These are phyloP conservation scores for Meloe dianella DNA, from an alignment of 2,888 invertebrate genomes.

Conservation along the genomic window DNA sequence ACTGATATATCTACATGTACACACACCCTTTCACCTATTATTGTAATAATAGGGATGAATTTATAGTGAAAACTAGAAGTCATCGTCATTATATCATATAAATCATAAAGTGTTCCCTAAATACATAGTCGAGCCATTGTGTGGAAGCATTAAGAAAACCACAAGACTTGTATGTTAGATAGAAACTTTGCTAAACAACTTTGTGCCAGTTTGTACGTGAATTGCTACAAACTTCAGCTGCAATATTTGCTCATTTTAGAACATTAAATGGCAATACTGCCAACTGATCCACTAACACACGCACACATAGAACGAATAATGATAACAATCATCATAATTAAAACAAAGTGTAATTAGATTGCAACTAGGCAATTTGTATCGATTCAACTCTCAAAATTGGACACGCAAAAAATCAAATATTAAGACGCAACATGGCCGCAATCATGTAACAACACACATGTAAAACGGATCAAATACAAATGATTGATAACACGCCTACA, in stretches of 20 bases:
- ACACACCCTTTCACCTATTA: not conserved
- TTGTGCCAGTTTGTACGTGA: conserved; percentile 51
- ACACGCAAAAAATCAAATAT: conserved; percentile 21
- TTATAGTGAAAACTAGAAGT: conserved; percentile 14
- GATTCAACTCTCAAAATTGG: not conserved
- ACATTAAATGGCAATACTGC: conserved; percentile 37
- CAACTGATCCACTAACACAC: not conserved
- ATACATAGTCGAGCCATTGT: conserved; percentile 40
- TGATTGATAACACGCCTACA: not conserved
- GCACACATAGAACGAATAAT: not conserved
- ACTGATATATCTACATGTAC: too few relatives aligned
- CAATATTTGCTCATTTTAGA: conserved; percentile 43
- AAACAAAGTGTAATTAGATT: not conserved
- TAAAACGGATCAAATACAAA: not conserved
- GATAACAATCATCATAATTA: not conserved
- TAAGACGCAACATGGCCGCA: conserved; percentile 27
- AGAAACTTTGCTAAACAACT: conserved; percentile 51
- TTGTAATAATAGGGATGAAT: not conserved
- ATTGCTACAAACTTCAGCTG: conserved; percentile 44
- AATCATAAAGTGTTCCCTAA: conserved; percentile 46
- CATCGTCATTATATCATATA: conserved; percentile 41
- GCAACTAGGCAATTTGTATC: not conserved
- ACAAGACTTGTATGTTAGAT: conserved; percentile 55
- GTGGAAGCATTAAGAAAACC: conserved; percentile 56
- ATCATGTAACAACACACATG: not conserved